Evolutionary conservation across 1,140 invertebrate species (phyloP), one percentile per base, ranked within the genome.

Genomic region (Pseudomyrmex concolor): DNA sequence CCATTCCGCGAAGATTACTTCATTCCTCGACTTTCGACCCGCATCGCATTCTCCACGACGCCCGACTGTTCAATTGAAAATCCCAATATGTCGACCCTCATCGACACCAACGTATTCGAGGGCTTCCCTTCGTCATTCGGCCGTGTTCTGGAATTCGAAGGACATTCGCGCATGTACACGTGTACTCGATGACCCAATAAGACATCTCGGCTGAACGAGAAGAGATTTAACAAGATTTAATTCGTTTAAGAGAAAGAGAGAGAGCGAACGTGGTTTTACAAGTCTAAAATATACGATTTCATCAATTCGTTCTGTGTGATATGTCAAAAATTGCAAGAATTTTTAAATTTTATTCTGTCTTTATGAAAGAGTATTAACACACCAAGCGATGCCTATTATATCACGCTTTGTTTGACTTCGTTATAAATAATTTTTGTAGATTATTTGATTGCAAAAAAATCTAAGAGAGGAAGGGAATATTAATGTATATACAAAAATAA

Each of bases 1-100:
- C 70, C 73, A 76, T 87, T 87, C 83, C 64, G 7, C 54, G 82
- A 22, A 67, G 70, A 88, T 88, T 81, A 84, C 55, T 88, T 85
- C 83, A 85, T 88, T 85, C 77, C 71, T 54, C 71, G 72, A 87
- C 86, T 82, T 82, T 88, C 86, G 59, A 85, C n/a, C 71, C n/a
- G 59, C 54, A 66, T 73, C 68, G 71, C 86, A 88, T 88, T 78
- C 87, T 86, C 87, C 66, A 88, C 66, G 72, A 73, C 86, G 77
- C 70, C 78, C 77, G 45, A 83, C 87, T 66, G 86, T 87, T 88
- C 83, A 83, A 87, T 87, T 87, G 87, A 88, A 88, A 88, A 88
- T 88, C 87, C 87, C 86, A 78, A 88, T 87, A 85, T 84, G 66
- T 83, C 51, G 62, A 68, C 19, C 54, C 67, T 55, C 82, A 84